phyloP scores from a whole-genome alignment of 2,113 vertebrate species.

The Vulpes lagopus region DNA sequence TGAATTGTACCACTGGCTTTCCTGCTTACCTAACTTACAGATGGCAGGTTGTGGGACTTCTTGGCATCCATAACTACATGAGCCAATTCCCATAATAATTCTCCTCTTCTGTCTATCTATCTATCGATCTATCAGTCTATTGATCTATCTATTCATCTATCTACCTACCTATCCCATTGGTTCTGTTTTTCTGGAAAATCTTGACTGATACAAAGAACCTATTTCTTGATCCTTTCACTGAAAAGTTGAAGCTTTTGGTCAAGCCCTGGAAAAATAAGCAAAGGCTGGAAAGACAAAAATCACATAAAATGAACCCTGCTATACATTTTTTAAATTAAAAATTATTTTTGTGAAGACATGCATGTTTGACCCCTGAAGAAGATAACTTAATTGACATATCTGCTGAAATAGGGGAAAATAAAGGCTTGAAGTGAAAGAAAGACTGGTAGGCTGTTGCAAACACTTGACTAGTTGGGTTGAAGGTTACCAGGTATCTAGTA shows the following conservation, averaged over 20 bases:
- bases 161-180: neutral
- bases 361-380: neutral
- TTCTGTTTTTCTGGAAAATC: neutral
- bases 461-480: neutral
- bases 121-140: neutral
- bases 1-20: neutral
- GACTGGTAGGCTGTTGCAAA: neutral
- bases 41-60: neutral
- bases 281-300: neutral
- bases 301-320: neutral
- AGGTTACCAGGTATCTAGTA: neutral
- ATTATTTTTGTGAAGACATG: neutral
- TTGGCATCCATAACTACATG: neutral
- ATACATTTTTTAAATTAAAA: neutral
- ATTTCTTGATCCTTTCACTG: neutral
- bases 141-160: neutral
- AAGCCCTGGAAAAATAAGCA: neutral
- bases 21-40: neutral
- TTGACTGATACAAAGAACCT: neutral
- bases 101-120: neutral
- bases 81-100: neutral
- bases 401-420: neutral
- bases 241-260: neutral
- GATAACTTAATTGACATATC: neutral
- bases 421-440: neutral